Evolutionary conservation across 2,113 vertebrate species (phyloP).

Genomic region (Chamaea fasciata): DNA sequence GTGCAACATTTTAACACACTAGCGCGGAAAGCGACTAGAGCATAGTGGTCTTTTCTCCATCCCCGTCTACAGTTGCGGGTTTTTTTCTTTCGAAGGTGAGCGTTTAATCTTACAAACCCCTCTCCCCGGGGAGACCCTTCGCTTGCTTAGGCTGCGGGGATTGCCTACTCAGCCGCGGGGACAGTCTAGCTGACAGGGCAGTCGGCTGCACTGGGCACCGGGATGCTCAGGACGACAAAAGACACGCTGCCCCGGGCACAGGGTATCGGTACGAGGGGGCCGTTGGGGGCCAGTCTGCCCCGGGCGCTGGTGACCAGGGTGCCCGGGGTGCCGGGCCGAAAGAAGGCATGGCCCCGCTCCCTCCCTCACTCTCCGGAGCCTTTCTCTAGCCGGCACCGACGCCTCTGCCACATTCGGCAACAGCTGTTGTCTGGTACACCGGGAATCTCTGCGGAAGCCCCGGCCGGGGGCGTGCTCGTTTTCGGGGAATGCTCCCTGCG

Average conservation of each 20-base stretch:
- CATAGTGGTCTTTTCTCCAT: background rate
- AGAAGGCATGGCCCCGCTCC: fast-evolving
- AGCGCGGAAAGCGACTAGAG: fast-evolving
- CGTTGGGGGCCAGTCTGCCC: background rate
- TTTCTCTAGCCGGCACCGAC: background rate
- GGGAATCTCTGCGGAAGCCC: background rate
- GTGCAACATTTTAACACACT: background rate
- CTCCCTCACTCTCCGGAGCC: background rate
- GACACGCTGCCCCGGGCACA: background rate
- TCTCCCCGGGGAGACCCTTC: background rate
- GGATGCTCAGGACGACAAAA: too few relatives aligned
- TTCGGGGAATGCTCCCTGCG: background rate
- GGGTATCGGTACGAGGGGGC: too few relatives aligned
- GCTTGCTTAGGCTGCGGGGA: background rate
- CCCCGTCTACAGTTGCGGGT: fast-evolving
- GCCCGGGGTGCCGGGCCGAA: background rate
- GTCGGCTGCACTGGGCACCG: background rate
- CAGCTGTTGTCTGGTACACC: background rate
- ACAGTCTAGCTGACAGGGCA: background rate
- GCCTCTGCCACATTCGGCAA: background rate
- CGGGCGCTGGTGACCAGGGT: background rate
- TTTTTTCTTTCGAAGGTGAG: background rate
- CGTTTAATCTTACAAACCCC: background rate
- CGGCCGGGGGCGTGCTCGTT: background rate
- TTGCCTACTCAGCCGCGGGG: background rate